These are phyloP conservation scores for Apteryx mantelli DNA, from an alignment of 2,113 vertebrate species.

Conservation along the genomic window DNA sequence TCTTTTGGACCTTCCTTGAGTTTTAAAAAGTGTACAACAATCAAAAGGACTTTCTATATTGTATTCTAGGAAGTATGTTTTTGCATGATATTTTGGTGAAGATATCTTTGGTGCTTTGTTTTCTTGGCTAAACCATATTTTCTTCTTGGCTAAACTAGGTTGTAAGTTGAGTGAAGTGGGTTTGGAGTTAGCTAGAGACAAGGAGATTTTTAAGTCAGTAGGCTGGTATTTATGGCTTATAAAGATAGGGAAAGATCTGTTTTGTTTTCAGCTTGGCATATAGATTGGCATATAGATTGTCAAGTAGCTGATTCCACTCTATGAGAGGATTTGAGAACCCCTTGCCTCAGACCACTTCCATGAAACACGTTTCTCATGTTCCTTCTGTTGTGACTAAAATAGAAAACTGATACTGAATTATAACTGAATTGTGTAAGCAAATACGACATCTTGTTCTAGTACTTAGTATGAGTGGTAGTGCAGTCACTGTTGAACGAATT, in stretches of 20 bases:
- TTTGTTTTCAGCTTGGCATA: not conserved
- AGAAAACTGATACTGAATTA: not conserved
- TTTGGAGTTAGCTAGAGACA: not conserved
- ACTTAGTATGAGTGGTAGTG: not conserved
- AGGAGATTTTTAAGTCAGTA: not conserved
- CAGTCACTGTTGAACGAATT: not conserved
- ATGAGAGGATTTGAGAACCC: not conserved
- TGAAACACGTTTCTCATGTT: not conserved
- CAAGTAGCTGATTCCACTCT: not conserved
- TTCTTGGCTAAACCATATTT: not conserved
- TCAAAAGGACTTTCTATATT: not conserved
- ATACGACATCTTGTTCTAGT: fast-evolving
- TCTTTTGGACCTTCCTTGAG: not conserved
- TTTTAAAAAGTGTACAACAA: not conserved
- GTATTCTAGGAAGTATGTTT: not conserved
- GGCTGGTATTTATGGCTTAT: not conserved
- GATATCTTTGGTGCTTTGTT: not conserved
- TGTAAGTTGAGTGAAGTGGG: not conserved
- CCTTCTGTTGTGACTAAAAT: not conserved
- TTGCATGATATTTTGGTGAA: not conserved
- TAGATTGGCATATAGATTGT: not conserved
- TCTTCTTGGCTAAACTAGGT: not conserved
- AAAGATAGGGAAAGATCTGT: not conserved
- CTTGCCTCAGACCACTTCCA: not conserved
- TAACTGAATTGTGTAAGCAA: not conserved